Base-by-base conservation (phyloP, 2,113 vertebrate species). In the Tragulus kanchil region DNA sequence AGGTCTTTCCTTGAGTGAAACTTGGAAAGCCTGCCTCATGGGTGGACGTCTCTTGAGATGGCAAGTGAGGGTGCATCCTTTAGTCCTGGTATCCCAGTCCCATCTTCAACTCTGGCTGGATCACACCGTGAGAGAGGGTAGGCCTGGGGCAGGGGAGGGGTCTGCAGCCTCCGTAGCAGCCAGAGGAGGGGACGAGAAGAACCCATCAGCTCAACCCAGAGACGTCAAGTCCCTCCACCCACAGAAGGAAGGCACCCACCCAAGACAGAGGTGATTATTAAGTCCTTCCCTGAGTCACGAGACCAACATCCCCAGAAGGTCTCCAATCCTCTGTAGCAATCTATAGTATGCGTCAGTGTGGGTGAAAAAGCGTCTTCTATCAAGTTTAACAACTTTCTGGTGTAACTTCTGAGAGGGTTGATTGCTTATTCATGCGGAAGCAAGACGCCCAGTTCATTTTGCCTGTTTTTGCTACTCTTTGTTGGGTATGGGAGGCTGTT, bases 361-460 rank as follows among this genome's bases (percentile, higher is more conserved):
- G 96, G 96, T 98, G 97, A 93, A 98, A 98, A 98, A 98, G 98
- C 98, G 98, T 98, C 98, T 98, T 99, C 98, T 99, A 99, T 99
- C 99, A 98, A 98, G 99, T 99, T 99, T 98, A 99, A 99, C 99
- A 99, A 99, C 99, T 99, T 99, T 99, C 98, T 99, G 98, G 98
- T 99, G 98, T 99, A 99, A 98, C 99, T 98, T 99, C 99, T 99
- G 99, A 99, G 99, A 98, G 98, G 94, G 93, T 98, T 99, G 97
- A 99, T 99, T 99, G 99, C 99, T 99, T 99, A 99, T 99, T 99
- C 99, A 99, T 99, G 99, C 99, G 98, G 99, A 99, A 99, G 98
- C 98, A 99, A 99, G 99, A 99, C 98, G 98, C 99, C 99, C 98
- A 98, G 98, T 99, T 99, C 98, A 97, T 99, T 99, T 99, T 99